Evolutionary conservation across 2,888 invertebrate genomes (phyloP), one percentile per base, ranked within the genome.

Genomic region (Hanleya hanleyi): DNA sequence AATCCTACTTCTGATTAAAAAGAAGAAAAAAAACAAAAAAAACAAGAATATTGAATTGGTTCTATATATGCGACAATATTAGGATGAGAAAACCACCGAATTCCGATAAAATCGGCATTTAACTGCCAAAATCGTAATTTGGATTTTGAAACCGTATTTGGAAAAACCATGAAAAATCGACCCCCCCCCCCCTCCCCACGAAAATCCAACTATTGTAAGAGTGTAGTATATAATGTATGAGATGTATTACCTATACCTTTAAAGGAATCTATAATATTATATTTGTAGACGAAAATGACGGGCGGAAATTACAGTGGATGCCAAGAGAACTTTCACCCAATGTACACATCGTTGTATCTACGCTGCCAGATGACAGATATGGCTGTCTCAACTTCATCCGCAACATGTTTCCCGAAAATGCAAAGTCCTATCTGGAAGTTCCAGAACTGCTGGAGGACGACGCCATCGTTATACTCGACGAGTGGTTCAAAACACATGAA

Each of bases 261-360:
- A 41, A 41, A 41, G 18, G 18, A 41, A 41, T 9, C 9, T 9
- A 12, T 41, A 9, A 41, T 18, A 41, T 18, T 41, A 4, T 4
- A 4, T 2, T 57, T 77, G 51, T 81, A 84, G 87, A 84, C 67
- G 86, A 88, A 22, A 81, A 91, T 85, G 94, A 94, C 69, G 92
- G 93, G 74, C 92, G 93, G 26, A 93, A 93, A 75, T 92, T 95
- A 47, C 92, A 94, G 76, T 96, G 96, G 96, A 92, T 96, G 80
- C 96, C 96, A 6, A 92, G 92, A 69, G 92, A 93, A 66, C 91
- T 96, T 78, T 95, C 95, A 4, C 92, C 93, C 70, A 93, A 95
- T 86, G 94, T 95, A 67, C 95, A 95, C 91, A 91, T 96, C 84
- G 93, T 96, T 32, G 79, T 89, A 0, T 87, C 88, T 35, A 88